Percentiles rank a stretch among this genome's conserved stretches.
These are phyloP conservation scores for Globodera ellingtonae DNA, from an alignment of 1,140 invertebrate genomes.

Conservation along the genomic window DNA sequence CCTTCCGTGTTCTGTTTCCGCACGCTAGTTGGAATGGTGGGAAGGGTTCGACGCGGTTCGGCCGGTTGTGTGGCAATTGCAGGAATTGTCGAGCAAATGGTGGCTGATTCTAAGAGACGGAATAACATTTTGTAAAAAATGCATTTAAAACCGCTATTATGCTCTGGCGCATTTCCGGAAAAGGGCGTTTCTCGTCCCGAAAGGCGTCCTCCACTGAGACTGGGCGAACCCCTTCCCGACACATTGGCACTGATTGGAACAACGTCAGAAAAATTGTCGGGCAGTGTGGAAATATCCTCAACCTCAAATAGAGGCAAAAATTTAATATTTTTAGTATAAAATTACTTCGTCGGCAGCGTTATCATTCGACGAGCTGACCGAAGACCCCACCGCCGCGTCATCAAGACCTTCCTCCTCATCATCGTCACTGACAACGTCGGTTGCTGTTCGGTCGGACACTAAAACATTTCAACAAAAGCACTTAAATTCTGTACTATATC, in stretches of 20 bases:
- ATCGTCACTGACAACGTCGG: conserved; percentile 53
- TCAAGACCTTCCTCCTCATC: conserved; percentile 55
- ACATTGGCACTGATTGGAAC: conserved; percentile 85
- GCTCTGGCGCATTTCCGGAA: conserved; percentile 68
- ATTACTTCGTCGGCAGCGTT: conserved; percentile 26
- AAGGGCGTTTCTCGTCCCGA: conserved; percentile 90
- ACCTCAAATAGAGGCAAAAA: conserved; percentile 71
- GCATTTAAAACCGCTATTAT: conserved; percentile 25
- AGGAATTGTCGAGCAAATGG: conserved; percentile 43
- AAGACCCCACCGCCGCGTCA: conserved; percentile 30
- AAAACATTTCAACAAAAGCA: conserved; percentile 14
- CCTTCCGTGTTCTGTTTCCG: conserved; percentile 75
- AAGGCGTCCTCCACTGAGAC: conserved; percentile 71
- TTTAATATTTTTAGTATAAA: background rate
- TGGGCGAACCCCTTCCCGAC: conserved; percentile 82
- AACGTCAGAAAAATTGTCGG: conserved; percentile 80
- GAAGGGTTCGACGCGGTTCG: conserved; percentile 66
- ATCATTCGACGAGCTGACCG: conserved; percentile 48
- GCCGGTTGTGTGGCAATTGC: conserved; percentile 35
- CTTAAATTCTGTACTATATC: background rate
- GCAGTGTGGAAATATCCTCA: conserved; percentile 69
- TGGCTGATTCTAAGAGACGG: conserved; percentile 30
- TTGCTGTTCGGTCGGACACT: conserved; percentile 58
- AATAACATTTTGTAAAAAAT: conserved; percentile 16
- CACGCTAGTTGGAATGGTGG: conserved; percentile 70